A percentile compares a stretch with the other conserved stretches of the same genome.
phyloP scores from a whole-genome alignment of 1,140 invertebrate species.

The Eriocheir sinensis region DNA sequence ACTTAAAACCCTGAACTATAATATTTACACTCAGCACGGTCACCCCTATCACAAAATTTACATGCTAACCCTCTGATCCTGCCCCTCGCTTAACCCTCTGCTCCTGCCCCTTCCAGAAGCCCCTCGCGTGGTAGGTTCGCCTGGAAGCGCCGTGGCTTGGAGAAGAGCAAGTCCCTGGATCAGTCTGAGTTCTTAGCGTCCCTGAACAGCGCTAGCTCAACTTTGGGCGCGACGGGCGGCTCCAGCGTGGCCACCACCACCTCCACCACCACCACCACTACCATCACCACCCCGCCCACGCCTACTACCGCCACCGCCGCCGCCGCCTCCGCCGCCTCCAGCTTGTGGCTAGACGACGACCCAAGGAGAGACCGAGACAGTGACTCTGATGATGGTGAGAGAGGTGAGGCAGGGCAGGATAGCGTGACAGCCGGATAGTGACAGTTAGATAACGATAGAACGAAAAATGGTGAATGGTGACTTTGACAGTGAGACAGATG shows the following conservation, averaged over 20 bases:
- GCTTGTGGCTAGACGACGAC: not conserved
- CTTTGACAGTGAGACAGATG: no score
- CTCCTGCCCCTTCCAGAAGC: conserved; percentile 40
- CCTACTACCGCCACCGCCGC: not conserved
- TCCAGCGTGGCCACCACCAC: not conserved
- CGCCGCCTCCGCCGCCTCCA: not conserved
- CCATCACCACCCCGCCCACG: no score
- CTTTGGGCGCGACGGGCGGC: not conserved
- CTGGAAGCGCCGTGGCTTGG: conserved; percentile 68
- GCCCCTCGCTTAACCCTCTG: no score
- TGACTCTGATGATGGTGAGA: conserved; percentile 64
- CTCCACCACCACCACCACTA: not conserved
- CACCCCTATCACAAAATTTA: no score
- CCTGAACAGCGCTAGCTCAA: conserved; percentile 43
- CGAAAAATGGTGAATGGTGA: no score
- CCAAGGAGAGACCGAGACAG: conserved; percentile 50
- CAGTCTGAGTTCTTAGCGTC: conserved; percentile 72
- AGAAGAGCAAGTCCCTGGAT: conserved; percentile 71
- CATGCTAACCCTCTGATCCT: no score
- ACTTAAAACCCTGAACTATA: no score
- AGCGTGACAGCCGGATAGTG: no score
- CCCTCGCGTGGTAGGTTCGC: conserved; percentile 66
- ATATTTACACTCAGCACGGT: no score
- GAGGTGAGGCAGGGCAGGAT: conserved; percentile 61
- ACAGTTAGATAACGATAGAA: no score